Evolutionary conservation across 2,113 vertebrate species (phyloP).

Genomic region (Condylura cristata): DNA sequence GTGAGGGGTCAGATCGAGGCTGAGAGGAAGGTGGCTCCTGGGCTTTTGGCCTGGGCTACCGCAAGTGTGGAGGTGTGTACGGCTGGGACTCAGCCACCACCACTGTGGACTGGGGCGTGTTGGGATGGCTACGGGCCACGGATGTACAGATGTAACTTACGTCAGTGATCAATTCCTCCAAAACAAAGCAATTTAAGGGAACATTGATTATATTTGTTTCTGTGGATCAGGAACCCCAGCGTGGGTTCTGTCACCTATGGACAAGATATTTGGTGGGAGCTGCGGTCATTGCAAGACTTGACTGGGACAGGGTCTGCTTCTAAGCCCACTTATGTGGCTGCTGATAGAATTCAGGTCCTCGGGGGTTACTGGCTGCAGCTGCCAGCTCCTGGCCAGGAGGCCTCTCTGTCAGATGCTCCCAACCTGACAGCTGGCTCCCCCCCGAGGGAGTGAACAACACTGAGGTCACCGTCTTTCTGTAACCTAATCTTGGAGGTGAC

Average conservation of each 20-base stretch:
- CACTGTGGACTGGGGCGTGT: not conserved
- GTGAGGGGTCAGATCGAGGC: not conserved
- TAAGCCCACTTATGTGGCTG: not conserved
- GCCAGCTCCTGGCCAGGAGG: not conserved
- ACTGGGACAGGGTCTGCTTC: not conserved
- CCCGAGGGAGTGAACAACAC: accelerated
- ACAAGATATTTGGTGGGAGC: not conserved
- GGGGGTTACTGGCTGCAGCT: not conserved
- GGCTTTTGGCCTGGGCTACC: not conserved
- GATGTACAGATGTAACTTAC: not conserved
- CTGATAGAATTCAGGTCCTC: not conserved
- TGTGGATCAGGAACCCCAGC: not conserved
- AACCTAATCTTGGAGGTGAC: not conserved
- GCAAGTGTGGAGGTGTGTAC: not conserved
- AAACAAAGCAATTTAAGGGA: not conserved
- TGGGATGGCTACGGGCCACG: not conserved
- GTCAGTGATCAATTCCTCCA: not conserved
- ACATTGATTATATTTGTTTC: not conserved
- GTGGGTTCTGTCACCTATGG: not conserved
- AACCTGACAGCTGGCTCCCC: not conserved
- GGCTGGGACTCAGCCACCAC: not conserved
- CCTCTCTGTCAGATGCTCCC: not conserved
- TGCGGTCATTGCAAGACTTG: too few species aligned
- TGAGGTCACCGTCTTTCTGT: not conserved
- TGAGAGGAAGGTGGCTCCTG: not conserved